These are phyloP conservation scores for Nyctalus aviator DNA, from an alignment of 2,797 vertebrate species.

Conservation along the genomic window DNA sequence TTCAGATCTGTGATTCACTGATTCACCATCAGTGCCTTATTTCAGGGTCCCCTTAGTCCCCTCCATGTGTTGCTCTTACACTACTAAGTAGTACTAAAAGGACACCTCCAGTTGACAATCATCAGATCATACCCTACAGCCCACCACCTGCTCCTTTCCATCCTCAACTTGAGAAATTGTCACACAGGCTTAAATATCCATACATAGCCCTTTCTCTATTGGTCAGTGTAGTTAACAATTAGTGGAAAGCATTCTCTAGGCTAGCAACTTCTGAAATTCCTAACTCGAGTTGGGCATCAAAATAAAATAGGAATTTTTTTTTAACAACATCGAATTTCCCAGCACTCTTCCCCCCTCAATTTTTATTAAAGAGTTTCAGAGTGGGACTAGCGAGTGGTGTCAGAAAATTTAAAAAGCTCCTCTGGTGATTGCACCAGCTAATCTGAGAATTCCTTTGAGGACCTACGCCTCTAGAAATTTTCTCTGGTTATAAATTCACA, in stretches of 20 bases:
- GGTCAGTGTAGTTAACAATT: neutral
- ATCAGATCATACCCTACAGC: neutral
- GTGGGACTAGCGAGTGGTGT: neutral
- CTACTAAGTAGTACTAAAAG: neutral
- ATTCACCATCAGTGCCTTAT: neutral
- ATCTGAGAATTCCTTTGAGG: neutral
- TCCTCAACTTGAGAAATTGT: neutral
- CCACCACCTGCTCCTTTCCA: neutral
- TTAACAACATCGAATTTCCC: neutral
- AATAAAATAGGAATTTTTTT: neutral
- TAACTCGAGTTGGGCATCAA: neutral
- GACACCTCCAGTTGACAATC: neutral
- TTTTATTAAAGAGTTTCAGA: neutral
- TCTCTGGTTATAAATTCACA: neutral
- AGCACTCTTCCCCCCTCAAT: neutral
- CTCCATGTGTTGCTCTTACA: neutral
- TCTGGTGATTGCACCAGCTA: neutral
- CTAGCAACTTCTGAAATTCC: neutral
- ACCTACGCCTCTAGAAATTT: neutral
- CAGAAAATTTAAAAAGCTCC: neutral
- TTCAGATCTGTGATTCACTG: conserved; percentile 6
- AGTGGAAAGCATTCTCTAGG: neutral
- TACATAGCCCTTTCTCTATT: neutral
- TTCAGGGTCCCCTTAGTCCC: neutral
- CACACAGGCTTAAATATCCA: neutral